Evolutionary conservation across 2,888 invertebrate genomes (phyloP).

Genomic region (Apodemia duryi): DNA sequence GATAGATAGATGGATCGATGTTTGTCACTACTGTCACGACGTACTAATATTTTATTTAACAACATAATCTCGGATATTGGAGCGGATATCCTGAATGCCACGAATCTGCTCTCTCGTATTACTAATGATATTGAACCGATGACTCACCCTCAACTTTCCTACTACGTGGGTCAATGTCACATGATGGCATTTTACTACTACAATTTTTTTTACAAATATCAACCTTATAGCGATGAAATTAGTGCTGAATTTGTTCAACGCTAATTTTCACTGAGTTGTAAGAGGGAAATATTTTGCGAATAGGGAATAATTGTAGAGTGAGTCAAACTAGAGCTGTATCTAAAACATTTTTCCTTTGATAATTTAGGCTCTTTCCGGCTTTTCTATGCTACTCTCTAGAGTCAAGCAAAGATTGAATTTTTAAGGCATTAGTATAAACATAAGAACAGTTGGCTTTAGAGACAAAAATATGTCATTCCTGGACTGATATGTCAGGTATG

Average conservation of each 20-base stretch:
- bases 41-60: slow-evolving; percentile 5
- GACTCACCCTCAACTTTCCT: slow-evolving; percentile 36
- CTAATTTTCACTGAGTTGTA: slow-evolving; percentile 42
- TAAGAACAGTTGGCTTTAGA: no score
- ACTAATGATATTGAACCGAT: slow-evolving; percentile 29
- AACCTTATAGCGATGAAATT: not conserved
- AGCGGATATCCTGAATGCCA: slow-evolving; percentile 3
- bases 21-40: no score
- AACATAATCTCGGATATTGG: not conserved
- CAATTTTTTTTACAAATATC: slow-evolving; percentile 20
- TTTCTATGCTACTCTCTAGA: not conserved
- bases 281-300: slow-evolving; percentile 40
- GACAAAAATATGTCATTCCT: no score
- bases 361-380: not conserved
- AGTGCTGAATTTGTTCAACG: not conserved
- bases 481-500: no score
- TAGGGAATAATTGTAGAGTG: slow-evolving; percentile 34
- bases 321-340: not conserved
- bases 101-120: slow-evolving; percentile 1
- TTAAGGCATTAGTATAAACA: no score
- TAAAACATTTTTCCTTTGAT: not conserved
- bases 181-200: slow-evolving; percentile 33
- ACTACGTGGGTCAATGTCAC: slow-evolving; percentile 52
- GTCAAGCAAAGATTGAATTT: no score
- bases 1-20: no score